A percentile compares a stretch with the other conserved stretches of the same genome.
These are phyloP conservation scores for Heliconius charithonia DNA, from an alignment of 2,888 invertebrate genomes.

Conservation along the genomic window DNA sequence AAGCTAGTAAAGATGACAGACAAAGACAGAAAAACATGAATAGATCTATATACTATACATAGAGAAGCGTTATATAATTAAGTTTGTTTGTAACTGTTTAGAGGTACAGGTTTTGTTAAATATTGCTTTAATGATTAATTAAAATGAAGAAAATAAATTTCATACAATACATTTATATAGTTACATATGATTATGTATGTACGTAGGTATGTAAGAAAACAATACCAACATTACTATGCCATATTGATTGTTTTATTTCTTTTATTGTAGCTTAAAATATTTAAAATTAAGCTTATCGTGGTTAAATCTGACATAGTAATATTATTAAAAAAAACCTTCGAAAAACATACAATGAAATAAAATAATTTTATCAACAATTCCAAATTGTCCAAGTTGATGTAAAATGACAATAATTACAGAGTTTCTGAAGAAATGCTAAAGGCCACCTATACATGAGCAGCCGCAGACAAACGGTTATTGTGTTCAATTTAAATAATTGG, in stretches of 20 bases:
- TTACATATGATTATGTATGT: neutral
- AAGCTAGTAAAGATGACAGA: neutral
- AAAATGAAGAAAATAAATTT: neutral
- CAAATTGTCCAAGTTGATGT: slow-evolving; percentile 25
- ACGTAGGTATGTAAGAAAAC: neutral
- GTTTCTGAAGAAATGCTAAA: slow-evolving; percentile 25
- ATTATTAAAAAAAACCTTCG: neutral
- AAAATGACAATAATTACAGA: slow-evolving; percentile 26
- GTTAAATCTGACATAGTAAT: neutral
- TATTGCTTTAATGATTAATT: neutral
- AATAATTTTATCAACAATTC: slow-evolving; percentile 7
- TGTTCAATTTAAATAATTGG: slow-evolving; percentile 30
- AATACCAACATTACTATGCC: neutral
- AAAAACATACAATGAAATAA: neutral
- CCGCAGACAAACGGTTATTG: slow-evolving; percentile 28
- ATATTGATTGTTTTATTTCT: no score
- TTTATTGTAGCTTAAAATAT: no score
- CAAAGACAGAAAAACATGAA: neutral
- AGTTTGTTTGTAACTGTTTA: neutral
- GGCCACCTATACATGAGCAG: slow-evolving; percentile 12
- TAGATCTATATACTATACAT: neutral
- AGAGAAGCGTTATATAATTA: neutral
- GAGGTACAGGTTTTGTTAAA: neutral
- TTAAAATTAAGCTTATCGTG: neutral
- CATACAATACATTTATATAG: no score